phyloP scores from a whole-genome alignment of 2,113 vertebrate species.

The Psilopogon haemacephalus region DNA sequence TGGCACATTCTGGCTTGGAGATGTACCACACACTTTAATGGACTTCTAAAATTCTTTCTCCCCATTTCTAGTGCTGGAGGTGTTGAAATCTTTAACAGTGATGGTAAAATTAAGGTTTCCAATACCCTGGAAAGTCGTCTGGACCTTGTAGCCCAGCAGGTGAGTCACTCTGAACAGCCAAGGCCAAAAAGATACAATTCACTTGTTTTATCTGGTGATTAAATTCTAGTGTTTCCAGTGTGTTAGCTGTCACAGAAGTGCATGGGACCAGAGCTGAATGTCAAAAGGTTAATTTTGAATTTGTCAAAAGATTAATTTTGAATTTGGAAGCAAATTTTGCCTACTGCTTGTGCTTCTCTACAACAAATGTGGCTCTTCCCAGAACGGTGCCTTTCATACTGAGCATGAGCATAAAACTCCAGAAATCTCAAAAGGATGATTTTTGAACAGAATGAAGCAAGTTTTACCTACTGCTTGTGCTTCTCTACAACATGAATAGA shows the following conservation, averaged over 20 bases:
- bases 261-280: background rate
- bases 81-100: constrained; percentile 88
- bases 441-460: no score
- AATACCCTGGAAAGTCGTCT: constrained; percentile 97
- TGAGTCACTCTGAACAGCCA: constrained; percentile 50
- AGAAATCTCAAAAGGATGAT: no score
- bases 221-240: background rate
- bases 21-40: background rate
- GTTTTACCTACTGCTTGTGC: no score
- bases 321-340: background rate
- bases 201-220: background rate
- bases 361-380: background rate
- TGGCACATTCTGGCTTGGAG: background rate
- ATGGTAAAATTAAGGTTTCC: constrained; percentile 94
- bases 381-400: background rate
- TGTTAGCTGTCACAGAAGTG: background rate
- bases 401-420: background rate
- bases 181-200: background rate
- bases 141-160: constrained; percentile 98
- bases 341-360: background rate
- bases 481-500: no score
- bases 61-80: constrained; percentile 85
- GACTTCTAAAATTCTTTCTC: background rate
- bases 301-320: background rate
- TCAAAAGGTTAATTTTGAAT: background rate